Evolutionary conservation across 1,140 invertebrate genomes (phyloP), one percentile per base, ranked within the genome.

Genomic region (Penaeus japonicus): DNA sequence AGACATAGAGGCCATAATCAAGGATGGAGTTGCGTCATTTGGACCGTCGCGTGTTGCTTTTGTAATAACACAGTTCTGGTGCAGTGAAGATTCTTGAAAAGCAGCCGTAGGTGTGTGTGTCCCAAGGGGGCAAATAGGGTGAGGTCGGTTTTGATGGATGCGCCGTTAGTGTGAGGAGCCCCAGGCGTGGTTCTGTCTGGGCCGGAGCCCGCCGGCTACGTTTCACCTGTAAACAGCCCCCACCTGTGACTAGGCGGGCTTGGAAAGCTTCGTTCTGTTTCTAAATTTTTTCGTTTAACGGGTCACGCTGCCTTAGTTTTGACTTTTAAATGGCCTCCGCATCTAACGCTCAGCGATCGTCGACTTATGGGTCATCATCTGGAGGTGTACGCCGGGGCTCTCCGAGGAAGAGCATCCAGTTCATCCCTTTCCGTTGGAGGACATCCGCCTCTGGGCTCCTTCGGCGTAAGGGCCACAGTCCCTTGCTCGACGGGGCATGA

Each of bases 221-320:
- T 85, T 85, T 85, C 83, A 85, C 83, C 83, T 85, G 83, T 85
- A 85, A 85, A 85, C 83, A 85, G 62, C 83, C 83, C 83, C 83
- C 83, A 85, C 83, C 83, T 85, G 83, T 75, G 83, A 73, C 65
- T 70, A 27, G 77, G 30, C 82, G 15, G 35, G 39, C 57, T 55
- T 53, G n/a, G 22, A 32, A 27, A 54, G 35, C n/a, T 62, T 70
- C n/a, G 62, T 53, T 3, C 47, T 5, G 18, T 54, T 55, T 54
- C 83, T 77, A 27, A 30, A 32, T 73, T 59, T 27, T n/a, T 75
- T 77, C 83, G 65, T 17, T 20, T 54, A 12, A 39, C 27, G 24
- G 59, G n/a, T n/a, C 35, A 12, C 17, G 59, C 32, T 17, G 7
- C 30, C n/a, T 35, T n/a, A 2, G 24, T 57, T 55, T 10, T 12